phyloP scores from a whole-genome alignment of 2,797 vertebrate species.

The Poecilia velifera region DNA sequence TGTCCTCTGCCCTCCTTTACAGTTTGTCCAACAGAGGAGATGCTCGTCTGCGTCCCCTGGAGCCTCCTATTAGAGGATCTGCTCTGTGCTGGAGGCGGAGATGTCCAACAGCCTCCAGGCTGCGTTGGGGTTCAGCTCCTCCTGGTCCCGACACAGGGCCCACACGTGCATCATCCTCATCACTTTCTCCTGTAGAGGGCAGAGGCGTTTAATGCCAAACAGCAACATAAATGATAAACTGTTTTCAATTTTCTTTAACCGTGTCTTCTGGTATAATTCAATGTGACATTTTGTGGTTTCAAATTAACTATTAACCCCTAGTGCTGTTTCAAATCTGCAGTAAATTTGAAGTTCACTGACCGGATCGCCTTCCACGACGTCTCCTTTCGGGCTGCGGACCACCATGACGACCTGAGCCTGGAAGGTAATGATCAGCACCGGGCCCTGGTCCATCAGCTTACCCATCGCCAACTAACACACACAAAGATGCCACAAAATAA shows the following conservation, averaged over 20 bases:
- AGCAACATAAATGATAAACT: background rate
- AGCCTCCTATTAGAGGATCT: conserved; percentile 72
- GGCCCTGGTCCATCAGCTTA: conserved; percentile 97
- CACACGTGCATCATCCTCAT: conserved; percentile 94
- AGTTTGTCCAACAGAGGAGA: conserved; percentile 23
- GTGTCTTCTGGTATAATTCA: background rate
- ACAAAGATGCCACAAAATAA: conserved; percentile 1
- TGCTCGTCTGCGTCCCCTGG: conserved; percentile 9
- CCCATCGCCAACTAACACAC: conserved; percentile 89
- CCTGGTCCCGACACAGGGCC: conserved; percentile 95
- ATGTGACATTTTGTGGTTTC: background rate
- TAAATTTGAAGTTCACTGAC: conserved; percentile 75
- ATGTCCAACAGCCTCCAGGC: conserved; percentile 97
- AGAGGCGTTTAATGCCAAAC: conserved; percentile 27
- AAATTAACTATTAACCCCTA: background rate
- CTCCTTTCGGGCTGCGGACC: conserved; percentile 87
- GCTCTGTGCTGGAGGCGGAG: conserved; percentile 93
- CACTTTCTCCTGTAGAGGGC: conserved; percentile 89
- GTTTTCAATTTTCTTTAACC: background rate
- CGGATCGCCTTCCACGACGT: conserved; percentile 91
- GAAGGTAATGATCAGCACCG: conserved; percentile 93
- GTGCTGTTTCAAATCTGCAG: conserved; percentile 27
- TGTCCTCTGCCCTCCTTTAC: conserved; percentile 16
- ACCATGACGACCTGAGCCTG: conserved; percentile 95
- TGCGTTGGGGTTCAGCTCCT: conserved; percentile 91